Conservation (phyloP, 2,888 invertebrate species). For the Cerceris ruficornis region DNA sequence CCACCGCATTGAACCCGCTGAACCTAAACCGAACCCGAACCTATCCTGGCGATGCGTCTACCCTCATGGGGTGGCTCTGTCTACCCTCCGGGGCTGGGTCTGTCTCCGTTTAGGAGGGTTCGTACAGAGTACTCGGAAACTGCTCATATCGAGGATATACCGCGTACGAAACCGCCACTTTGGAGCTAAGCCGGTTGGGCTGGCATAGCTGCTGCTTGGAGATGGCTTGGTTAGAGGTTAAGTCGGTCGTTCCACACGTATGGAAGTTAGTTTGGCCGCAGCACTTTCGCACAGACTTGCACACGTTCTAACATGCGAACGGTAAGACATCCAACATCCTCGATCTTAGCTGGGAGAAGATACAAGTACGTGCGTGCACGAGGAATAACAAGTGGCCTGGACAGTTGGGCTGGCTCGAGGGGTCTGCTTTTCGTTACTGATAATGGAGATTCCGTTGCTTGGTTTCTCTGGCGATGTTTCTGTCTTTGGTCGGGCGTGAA, state of each 20-base stretch:
- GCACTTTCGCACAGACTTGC: slow-evolving; percentile 35
- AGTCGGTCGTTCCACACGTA: slow-evolving; percentile 45
- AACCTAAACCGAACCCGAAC: slow-evolving; percentile 9
- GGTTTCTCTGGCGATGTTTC: neutral
- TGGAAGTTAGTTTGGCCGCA: slow-evolving; percentile 64
- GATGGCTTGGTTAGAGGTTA: slow-evolving; percentile 50
- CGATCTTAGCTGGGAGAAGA: slow-evolving; percentile 53
- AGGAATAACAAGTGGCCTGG: slow-evolving; percentile 68
- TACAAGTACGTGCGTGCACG: slow-evolving; percentile 54
- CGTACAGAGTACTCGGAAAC: slow-evolving; percentile 58
- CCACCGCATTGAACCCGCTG: neutral
- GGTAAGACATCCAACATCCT: slow-evolving; percentile 52
- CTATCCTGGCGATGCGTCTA: too few relatives aligned
- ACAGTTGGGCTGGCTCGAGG: neutral
- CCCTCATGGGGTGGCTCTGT: too few relatives aligned
- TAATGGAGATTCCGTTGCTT: slow-evolving; percentile 8
- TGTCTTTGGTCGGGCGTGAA: too few relatives aligned
- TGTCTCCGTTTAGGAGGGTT: too few relatives aligned
- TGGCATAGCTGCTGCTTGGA: slow-evolving; percentile 42
- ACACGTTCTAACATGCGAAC: slow-evolving; percentile 15
- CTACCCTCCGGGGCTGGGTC: too few relatives aligned
- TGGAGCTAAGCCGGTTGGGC: slow-evolving; percentile 67
- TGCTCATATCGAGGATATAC: slow-evolving; percentile 66
- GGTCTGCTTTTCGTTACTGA: slow-evolving; percentile 43
- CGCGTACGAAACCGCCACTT: slow-evolving; percentile 74